Percentiles rank a stretch among this genome's conserved stretches.
phyloP scores from a whole-genome alignment of 2,797 vertebrate genomes.

The Sphaeramia orbicularis region DNA sequence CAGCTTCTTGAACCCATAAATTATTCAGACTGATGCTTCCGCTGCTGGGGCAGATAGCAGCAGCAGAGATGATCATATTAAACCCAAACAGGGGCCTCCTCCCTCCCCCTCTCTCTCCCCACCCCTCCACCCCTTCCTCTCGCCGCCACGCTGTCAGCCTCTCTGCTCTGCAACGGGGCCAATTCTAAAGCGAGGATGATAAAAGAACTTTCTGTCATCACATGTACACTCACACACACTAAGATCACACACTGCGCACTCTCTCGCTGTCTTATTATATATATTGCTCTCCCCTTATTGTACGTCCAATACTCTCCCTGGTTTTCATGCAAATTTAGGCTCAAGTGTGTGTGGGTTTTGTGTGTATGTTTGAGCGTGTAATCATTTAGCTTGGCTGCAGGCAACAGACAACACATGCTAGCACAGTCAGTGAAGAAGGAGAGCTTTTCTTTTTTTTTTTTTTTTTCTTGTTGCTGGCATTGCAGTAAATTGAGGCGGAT shows the following conservation, averaged over 20 bases:
- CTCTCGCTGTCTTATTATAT: neutral
- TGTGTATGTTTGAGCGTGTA: slow-evolving; percentile 17
- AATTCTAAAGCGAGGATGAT: slow-evolving; percentile 6
- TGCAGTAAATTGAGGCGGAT: slow-evolving; percentile 9
- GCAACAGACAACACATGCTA: slow-evolving; percentile 38
- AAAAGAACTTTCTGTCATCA: slow-evolving; percentile 12
- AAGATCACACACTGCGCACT: slow-evolving; percentile 2
- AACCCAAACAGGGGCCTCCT: slow-evolving; percentile 37
- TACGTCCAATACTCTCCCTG: neutral
- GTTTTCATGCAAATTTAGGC: slow-evolving; percentile 39
- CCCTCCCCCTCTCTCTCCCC: too few species aligned
- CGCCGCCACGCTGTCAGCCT: neutral
- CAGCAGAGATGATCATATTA: slow-evolving; percentile 48
- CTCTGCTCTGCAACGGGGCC: slow-evolving; percentile 14
- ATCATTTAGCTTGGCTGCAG: slow-evolving; percentile 41
- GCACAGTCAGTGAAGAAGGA: slow-evolving; percentile 25
- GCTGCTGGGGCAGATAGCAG: slow-evolving; percentile 67
- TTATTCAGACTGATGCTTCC: slow-evolving; percentile 76
- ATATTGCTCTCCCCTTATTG: neutral
- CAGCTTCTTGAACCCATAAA: slow-evolving; percentile 80
- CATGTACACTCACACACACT: neutral
- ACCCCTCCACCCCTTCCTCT: too few species aligned
- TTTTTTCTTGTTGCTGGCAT: slow-evolving; percentile 13
- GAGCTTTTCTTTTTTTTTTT: neutral
- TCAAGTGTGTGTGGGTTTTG: slow-evolving; percentile 2